phyloP scores from a whole-genome alignment of 2,797 vertebrate genomes.

The Menidia menidia region DNA sequence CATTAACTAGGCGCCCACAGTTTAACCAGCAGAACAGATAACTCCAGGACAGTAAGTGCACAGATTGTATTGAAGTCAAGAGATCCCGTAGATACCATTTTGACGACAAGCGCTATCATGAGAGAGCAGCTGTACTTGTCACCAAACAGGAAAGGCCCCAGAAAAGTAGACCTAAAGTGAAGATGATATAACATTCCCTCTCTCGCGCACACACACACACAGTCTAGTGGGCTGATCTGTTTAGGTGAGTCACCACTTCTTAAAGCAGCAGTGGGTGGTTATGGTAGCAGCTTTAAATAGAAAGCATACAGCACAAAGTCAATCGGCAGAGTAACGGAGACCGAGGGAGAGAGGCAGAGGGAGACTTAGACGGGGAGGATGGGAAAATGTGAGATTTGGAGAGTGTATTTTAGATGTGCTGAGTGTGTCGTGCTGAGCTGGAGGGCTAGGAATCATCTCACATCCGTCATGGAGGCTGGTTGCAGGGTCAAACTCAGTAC shows the following conservation, averaged over 20 bases:
- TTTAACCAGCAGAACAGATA: slow-evolving; percentile 43
- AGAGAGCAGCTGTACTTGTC: slow-evolving; percentile 72
- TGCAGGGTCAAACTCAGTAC: slow-evolving; percentile 82
- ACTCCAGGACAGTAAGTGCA: slow-evolving; percentile 42
- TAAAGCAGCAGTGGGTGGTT: slow-evolving; percentile 80
- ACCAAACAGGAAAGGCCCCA: slow-evolving; percentile 52
- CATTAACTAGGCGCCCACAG: slow-evolving; percentile 47
- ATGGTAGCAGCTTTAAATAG: slow-evolving; percentile 75
- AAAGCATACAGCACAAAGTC: slow-evolving; percentile 61
- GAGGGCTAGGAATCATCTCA: slow-evolving; percentile 78
- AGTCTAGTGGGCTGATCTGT: slow-evolving; percentile 67
- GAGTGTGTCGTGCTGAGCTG: slow-evolving; percentile 73
- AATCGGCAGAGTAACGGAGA: slow-evolving; percentile 62
- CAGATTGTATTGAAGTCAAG: slow-evolving; percentile 43
- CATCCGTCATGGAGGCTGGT: slow-evolving; percentile 83
- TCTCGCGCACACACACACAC: slow-evolving; percentile 22
- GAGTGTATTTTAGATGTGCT: slow-evolving; percentile 68
- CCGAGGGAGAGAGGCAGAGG: slow-evolving; percentile 27
- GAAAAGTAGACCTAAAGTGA: slow-evolving; percentile 58
- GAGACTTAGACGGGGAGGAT: slow-evolving; percentile 35
- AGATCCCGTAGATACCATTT: slow-evolving; percentile 56
- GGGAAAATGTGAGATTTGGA: slow-evolving; percentile 49
- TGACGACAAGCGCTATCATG: slow-evolving; percentile 62
- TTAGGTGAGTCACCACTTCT: slow-evolving; percentile 80
- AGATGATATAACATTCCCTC: slow-evolving; percentile 67